Base-by-base conservation (phyloP, 1,140 invertebrate species). In the Halictus rubicundus region DNA sequence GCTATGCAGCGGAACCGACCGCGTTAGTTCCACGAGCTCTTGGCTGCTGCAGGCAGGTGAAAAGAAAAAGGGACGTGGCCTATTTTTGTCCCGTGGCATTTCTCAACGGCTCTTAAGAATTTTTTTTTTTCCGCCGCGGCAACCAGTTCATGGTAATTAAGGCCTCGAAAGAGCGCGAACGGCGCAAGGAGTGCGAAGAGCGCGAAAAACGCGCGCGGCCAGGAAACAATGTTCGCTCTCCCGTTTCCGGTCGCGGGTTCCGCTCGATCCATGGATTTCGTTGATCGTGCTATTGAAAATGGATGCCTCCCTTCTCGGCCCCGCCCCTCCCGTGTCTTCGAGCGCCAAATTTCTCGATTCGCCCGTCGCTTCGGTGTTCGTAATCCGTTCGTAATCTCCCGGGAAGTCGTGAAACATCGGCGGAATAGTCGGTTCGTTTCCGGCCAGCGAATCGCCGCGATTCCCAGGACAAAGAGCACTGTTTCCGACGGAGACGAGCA, bases 91-190 rank as follows among this genome's bases (percentile, higher is more conserved):
- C 42, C 66, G 59, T 72, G 76, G 74, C 61, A 54, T 69, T 74
- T 84, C 70, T 83, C 71, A 59, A 71, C 81, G 42, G 32, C 71
- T 82, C 82, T 84, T 72, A 80, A 83, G 81, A 80, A 83, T 76
- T 83, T 72, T 68, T 79, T 52, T 60, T 68, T 66, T 79, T 42
- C 60, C 60, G 59, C 73, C 49, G 66, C 54, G 57, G 42, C 63
- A 73, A 72, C 71, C 68, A 84, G 72, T 61, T 60, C 57, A 27
- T 60, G 72, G 63, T 84, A 80, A 84, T 84, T 84, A 84, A 80
- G 61, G 32, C 39, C 37, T 46, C 68, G 71, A 84, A 76, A 52
- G 49, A 54, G 59, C 81, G 59, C 64, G 39, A 39, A 49, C 32
- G 32, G 32, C 32, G 32, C 32, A 5, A 32, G 5, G 32, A 32